Base-by-base conservation (phyloP, 2,797 vertebrate species). In the Pangasius larnaudii region DNA sequence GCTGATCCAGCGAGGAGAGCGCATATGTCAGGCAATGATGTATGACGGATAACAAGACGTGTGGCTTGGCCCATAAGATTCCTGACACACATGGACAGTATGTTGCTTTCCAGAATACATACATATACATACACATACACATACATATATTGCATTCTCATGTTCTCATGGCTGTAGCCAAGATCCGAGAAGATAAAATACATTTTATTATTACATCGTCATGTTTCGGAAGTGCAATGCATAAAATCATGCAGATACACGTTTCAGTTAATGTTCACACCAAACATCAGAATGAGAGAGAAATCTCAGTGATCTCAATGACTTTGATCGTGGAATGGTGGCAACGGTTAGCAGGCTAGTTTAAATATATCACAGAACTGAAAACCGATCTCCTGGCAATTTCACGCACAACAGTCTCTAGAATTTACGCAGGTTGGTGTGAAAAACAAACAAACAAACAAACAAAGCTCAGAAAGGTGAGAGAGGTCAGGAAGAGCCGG, bases 41-140 rank as follows among this genome's bases (percentile, higher is more conserved):
- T 61, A 90, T 87, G 91, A 90, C 81, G 82, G 91, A 91, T 88
- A 89, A 88, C 69, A 85, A 90, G 81, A 85, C 53, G 5, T 88
- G 56, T 72, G 56, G 80, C 42, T 86, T 77, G 33, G 85, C 85
- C 27, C 75, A 36, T 81, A 75, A 79, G 83, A 86, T 72, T 89
- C 89, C 85, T 59, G 53, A 49, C 80, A 81, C 36, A 85, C 84
- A 65, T 49, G 61, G 81, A 81, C 39, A 65, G 79, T 72, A 58
- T 51, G 86, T 84, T 61, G 33, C 69, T 84, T 30, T 63, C 33
- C 33, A 16, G 6, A 33, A 3, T 5, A 85, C 27, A 24, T 14
- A 75, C 13, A 27, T 5, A 39, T 1, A 42, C 11, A 72, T 74
- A 5, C 8, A 22, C 36, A 69, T 36, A 51, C 11, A 51, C 13